These are phyloP conservation scores for Bufo gargarizans DNA, from an alignment of 2,113 vertebrate species.

Conservation along the genomic window DNA sequence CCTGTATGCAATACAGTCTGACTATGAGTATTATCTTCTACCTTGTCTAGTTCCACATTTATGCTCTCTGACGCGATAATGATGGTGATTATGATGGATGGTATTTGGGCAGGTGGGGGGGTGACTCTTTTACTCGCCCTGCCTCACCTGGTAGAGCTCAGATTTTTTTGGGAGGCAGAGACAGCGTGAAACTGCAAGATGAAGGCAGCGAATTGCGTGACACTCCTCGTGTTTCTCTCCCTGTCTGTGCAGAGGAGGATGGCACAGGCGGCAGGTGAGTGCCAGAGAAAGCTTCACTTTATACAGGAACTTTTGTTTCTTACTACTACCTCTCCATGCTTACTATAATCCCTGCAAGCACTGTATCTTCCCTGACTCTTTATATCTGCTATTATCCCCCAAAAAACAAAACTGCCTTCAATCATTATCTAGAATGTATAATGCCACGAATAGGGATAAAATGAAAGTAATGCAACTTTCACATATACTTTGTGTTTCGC, in stretches of 20 bases:
- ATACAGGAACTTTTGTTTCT: no score
- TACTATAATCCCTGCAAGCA: no score
- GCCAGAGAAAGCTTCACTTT: not conserved
- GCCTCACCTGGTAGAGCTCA: not conserved
- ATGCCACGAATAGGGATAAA: no score
- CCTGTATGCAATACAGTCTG: not conserved
- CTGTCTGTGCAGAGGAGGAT: not conserved
- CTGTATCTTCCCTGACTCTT: no score
- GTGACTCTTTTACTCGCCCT: not conserved
- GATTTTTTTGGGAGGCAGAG: not conserved
- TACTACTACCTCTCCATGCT: no score
- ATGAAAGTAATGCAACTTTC: no score
- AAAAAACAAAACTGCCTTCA: no score
- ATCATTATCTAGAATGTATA: no score
- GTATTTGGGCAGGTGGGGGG: conserved; percentile 1
- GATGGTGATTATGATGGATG: not conserved
- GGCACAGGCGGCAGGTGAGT: conserved; percentile 23
- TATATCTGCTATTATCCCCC: no score
- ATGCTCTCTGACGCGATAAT: not conserved
- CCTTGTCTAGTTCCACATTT: not conserved
- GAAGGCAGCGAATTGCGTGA: not conserved
- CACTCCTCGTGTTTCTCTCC: not conserved
- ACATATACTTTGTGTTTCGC: no score
- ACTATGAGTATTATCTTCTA: not conserved
- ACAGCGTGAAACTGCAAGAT: not conserved